Percentiles rank a stretch among this genome's conserved stretches.
Conservation (phyloP, 2,113 vertebrate species). For the Myiozetetes cayanensis region DNA sequence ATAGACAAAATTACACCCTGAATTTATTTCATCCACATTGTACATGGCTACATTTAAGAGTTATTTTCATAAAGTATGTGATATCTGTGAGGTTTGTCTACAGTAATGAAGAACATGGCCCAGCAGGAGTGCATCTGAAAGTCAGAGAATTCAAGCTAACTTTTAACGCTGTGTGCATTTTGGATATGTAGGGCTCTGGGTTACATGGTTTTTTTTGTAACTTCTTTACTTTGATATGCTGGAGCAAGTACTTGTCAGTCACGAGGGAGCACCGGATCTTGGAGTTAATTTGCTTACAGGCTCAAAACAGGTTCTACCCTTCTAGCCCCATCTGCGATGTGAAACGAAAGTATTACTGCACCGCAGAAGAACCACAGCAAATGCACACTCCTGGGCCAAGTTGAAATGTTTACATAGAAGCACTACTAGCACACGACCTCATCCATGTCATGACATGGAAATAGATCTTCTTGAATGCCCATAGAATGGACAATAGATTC, state of each 20-base stretch:
- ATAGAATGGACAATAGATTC: not conserved
- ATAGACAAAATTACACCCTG: not conserved
- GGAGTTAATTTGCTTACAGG: not conserved
- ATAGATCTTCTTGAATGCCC: not conserved
- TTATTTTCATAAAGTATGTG: not conserved
- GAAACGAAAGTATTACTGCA: not conserved
- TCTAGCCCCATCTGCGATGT: not conserved
- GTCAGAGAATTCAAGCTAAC: not conserved
- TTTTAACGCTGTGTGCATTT: not conserved
- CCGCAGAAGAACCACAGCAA: not conserved
- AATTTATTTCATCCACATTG: not conserved
- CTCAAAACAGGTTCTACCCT: not conserved
- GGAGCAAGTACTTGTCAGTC: not conserved
- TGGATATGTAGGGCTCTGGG: not conserved
- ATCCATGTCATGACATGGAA: not conserved
- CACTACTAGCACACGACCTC: rapidly evolving
- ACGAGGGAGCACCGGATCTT: not conserved
- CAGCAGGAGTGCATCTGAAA: not conserved
- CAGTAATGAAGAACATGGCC: not conserved
- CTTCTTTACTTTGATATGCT: not conserved
- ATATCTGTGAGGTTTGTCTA: not conserved
- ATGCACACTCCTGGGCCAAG: rapidly evolving
- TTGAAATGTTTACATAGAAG: not conserved
- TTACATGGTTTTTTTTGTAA: not conserved
- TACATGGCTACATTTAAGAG: not conserved